Evolutionary conservation across 2,113 vertebrate species (phyloP), one percentile per base, ranked within the genome.

Genomic region (Gymnobelideus leadbeateri): DNA sequence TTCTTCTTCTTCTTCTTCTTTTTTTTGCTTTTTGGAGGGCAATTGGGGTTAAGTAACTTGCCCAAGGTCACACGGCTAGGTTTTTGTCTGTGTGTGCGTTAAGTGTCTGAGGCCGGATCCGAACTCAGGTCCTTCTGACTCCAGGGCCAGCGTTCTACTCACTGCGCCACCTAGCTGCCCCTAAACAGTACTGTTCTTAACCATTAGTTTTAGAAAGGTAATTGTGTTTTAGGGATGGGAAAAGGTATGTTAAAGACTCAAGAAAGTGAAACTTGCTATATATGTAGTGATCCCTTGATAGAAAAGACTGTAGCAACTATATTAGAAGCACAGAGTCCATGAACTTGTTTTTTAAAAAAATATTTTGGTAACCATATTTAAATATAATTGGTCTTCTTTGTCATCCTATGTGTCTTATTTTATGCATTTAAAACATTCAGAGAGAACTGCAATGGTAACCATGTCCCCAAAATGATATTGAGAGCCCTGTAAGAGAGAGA

Each of bases 211-310:
- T 77, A 57, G 77, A 92, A 54, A 90, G 19, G 28, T 95, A 89
- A 16, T 50, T 11, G 24, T 91, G 47, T 91, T 43, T 92, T 23
- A 14, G 25, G 92, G 26, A 46, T 52, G 9, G 12, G 91, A 0
- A 89, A 94, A 93, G 77, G 7, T n/a, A 3, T 61, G 28, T 61
- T 51, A 61, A 9, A 53, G 21, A 93, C 51, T 94, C 54, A 94
- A 52, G 51, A 96, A 28, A 21, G 91, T 96, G 90, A 51, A 49
- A 61, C 8, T 92, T 92, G 55, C 28, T 61, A 7, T 54, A 61
- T 61, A 61, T 61, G 4, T 89, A 57, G 24, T 90, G 47, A 92
- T 93, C 54, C 90, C 91, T 54, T 93, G 46, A 89, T 61, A 53
- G 53, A 91, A 68, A 95, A 92, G 26, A 3, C 92, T 93, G 28